Evolutionary conservation across 2,888 invertebrate genomes (phyloP), one percentile per base, ranked within the genome.

Genomic region (Chymomyza procnemis): DNA sequence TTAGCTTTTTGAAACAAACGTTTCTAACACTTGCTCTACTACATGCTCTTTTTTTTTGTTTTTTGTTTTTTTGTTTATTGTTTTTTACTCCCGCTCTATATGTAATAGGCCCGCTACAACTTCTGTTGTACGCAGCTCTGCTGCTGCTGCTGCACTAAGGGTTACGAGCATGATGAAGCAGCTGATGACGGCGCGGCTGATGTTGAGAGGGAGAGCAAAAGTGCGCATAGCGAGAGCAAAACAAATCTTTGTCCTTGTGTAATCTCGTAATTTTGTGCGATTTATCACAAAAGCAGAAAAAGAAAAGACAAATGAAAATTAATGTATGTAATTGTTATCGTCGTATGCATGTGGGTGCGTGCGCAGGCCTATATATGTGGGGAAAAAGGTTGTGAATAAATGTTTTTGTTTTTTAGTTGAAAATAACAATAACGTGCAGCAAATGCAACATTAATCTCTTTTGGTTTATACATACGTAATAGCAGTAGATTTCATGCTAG

Each of bases 41-140:
- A 85, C 57, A 71, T 78, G 78, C 84, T 73, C 67, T 82, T 85
- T 85, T 8, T 34, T 34, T 26, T 26, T 26, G 3, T 26, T 26
- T 2, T 47, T 47, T 16, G 9, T 47, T 47, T 16, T 83, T 85
- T 80, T 73, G 75, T 75, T 75, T 79, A 81, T 81, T 88, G 76
- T 86, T 72, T 73, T n/a, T 78, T 67, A 83, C 66, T 64, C 62
- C 58, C 61, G 69, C 74, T 70, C 67, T 75, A 85, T 73, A 67
- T 69, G 70, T 16, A 69, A 64, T 85, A 88, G 88, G 88, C 89
- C 76, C 83, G 80, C 76, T 90, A 87, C 88, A 79, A 82, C 76
- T 79, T 88, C 79, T 90, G 89, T 26, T 26, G 26, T 26, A 26
- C 26, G 26, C 26, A 26, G 26, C 26, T 26, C 82, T 89, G 84